Percentiles rank a stretch among this genome's conserved stretches.
phyloP scores from a whole-genome alignment of 2,113 vertebrate species.

The Agapornis roseicollis region DNA sequence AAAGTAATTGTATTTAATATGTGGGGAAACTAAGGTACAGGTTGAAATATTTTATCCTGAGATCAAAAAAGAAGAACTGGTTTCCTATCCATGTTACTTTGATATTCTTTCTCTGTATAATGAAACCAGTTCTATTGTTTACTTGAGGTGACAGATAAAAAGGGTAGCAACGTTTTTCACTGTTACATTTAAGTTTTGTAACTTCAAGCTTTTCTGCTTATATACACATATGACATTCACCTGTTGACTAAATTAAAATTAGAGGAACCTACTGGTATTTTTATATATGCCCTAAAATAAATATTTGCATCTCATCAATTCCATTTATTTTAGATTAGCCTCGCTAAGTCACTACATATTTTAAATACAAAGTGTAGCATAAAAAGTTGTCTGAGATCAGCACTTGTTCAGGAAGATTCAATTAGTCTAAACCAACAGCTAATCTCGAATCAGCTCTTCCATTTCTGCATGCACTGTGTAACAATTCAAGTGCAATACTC shows the following conservation, averaged over 20 bases:
- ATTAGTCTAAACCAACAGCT: not conserved
- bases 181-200: not conserved
- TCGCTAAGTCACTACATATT: not conserved
- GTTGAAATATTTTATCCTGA: slow-evolving; percentile 3
- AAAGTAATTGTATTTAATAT: not conserved
- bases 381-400: not conserved
- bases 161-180: not conserved
- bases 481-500: not conserved
- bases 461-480: not conserved
- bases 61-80: slow-evolving; percentile 17
- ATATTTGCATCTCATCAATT: not conserved
- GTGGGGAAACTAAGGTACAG: slow-evolving; percentile 24
- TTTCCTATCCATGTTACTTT: slow-evolving; percentile 9
- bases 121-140: slow-evolving; percentile 19
- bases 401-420: not conserved
- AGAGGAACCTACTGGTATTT: not conserved
- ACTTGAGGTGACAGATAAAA: slow-evolving; percentile 14
- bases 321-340: not conserved
- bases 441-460: not conserved
- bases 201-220: not conserved
- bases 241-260: slow-evolving; percentile 35
- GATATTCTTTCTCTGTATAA: not conserved
- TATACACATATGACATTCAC: not conserved
- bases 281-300: not conserved
- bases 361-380: not conserved